Conservation (phyloP, 2,797 vertebrate genomes). For the Podarcis lilfordi region DNA sequence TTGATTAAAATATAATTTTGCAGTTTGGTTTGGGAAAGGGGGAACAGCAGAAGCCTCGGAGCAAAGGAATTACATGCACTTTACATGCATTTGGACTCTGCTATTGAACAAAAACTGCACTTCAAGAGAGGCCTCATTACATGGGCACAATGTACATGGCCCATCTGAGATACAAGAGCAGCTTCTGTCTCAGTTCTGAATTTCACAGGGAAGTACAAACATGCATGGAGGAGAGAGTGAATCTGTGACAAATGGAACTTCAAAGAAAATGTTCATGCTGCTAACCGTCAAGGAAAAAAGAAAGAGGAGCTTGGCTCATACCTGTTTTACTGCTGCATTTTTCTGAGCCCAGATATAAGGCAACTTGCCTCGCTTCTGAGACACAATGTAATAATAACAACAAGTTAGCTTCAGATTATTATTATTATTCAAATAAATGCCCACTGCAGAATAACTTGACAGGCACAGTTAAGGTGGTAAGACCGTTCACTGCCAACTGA, state of each 20-base stretch:
- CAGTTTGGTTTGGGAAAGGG: constrained; percentile 42
- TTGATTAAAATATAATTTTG: constrained; percentile 50
- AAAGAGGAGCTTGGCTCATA: constrained; percentile 33
- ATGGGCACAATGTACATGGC: constrained; percentile 1
- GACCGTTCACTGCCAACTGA: neutral
- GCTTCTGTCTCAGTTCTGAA: constrained; percentile 33
- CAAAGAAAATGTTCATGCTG: constrained; percentile 31
- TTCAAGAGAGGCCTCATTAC: constrained; percentile 40
- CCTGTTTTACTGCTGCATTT: constrained; percentile 38
- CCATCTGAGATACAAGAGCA: constrained; percentile 22
- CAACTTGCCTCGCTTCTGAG: neutral
- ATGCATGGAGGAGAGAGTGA: constrained; percentile 36
- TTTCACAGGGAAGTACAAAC: constrained; percentile 52
- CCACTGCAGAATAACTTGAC: neutral
- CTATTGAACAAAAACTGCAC: constrained; percentile 31
- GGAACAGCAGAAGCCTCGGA: constrained; percentile 45
- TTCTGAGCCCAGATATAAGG: neutral
- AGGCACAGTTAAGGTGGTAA: neutral
- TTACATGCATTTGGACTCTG: constrained; percentile 40
- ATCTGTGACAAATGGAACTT: constrained; percentile 55
- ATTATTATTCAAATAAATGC: neutral
- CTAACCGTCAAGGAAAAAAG: neutral
- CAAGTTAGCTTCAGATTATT: neutral
- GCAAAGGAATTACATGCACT: constrained; percentile 46
- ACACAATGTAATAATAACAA: neutral